Evolutionary conservation across 2,113 vertebrate species (phyloP), one percentile per base, ranked within the genome.

Genomic region (Trachemys scripta): DNA sequence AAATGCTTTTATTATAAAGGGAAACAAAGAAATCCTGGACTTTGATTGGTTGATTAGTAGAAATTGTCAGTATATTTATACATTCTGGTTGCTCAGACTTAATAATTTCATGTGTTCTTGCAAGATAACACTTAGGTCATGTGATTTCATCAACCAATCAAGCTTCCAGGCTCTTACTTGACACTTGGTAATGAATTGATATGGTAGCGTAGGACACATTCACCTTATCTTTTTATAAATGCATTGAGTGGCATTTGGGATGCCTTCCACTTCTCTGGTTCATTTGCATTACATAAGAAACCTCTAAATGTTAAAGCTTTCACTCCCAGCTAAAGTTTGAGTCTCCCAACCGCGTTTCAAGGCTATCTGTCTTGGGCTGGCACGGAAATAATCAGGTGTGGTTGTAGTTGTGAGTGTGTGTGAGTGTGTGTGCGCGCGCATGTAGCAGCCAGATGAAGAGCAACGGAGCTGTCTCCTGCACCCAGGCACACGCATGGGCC

Each of bases 211-310:
- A 97, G 88, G 96, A 97, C 87, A 87, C 81, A 89, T 93, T 96
- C 92, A 93, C 94, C 88, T 96, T 93, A 95, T 94, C 93, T 93
- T 96, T 96, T 94, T 91, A 97, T 97, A 97, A 97, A 97, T 94
- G 83, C 96, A 96, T 93, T 96, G 93, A 95, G 86, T 93, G 93
- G 96, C 94, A 93, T 94, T 97, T 95, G 88, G 85, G 95, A 95
- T 94, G 95, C 91, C 89, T 96, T 88, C 92, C 85, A 94, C 93
- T 84, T 94, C 97, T 90, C 82, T 0, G 2, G 90, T 93, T 97
- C 89, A 95, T 97, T 97, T 95, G 90, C 95, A 94, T 97, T 92
- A 95, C 91, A 97, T 88, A 95, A 82, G 93, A 91, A 91, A 78
- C 54, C 82, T 96, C 90, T 97, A 95, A 97, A 96, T 95, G 96